These are phyloP conservation scores for Dryococelus australis DNA, from an alignment of 2,888 invertebrate species.

Conservation along the genomic window DNA sequence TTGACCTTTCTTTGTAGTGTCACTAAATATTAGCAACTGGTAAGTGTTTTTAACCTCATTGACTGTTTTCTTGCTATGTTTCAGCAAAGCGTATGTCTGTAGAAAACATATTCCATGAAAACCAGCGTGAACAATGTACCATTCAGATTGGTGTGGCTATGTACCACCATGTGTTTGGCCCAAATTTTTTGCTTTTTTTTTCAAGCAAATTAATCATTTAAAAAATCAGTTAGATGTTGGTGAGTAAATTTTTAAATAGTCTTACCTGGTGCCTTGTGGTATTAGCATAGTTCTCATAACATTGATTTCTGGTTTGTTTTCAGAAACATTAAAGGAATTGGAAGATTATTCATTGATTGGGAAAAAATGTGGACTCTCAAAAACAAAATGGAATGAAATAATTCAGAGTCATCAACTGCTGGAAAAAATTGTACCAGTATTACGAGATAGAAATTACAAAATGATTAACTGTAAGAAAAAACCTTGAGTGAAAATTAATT, in stretches of 20 bases:
- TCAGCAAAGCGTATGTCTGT: background rate
- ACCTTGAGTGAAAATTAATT: no score
- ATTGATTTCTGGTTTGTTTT: background rate
- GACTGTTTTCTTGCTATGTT: background rate
- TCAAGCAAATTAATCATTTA: background rate
- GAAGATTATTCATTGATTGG: background rate
- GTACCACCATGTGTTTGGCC: background rate
- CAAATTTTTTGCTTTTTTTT: background rate
- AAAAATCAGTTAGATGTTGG: background rate
- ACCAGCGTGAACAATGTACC: background rate
- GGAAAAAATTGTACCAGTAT: background rate
- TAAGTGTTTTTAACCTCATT: no score
- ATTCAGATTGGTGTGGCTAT: background rate
- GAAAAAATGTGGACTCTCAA: background rate
- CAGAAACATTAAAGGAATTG: conserved; percentile 7
- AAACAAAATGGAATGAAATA: background rate
- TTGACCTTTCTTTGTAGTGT: no score
- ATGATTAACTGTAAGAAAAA: background rate
- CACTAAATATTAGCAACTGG: no score
- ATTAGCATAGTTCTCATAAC: background rate
- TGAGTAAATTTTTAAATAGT: background rate
- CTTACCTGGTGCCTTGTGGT: background rate
- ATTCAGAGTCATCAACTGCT: background rate
- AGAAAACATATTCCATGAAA: background rate
- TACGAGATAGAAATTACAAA: background rate